Conservation (phyloP, 53 echinoderm and acorn worm species). For the Patiria pectinifera region DNA sequence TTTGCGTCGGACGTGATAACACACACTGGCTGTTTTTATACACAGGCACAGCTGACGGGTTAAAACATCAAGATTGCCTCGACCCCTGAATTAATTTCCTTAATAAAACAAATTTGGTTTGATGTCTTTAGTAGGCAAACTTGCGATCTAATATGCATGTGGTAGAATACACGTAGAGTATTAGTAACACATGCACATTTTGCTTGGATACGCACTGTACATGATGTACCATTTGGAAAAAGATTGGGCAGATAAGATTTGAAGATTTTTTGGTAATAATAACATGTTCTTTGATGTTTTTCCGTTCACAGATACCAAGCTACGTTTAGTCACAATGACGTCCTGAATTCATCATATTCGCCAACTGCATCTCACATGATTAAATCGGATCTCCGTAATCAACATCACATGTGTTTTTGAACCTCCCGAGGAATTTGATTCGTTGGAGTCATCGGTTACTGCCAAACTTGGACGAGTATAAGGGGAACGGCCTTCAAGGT, state of each 20-base stretch:
- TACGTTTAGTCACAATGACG: neutral
- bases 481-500: slow-evolving; percentile 29
- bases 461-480: slow-evolving; percentile 13
- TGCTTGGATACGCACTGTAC: too few species aligned
- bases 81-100: too few species aligned
- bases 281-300: neutral
- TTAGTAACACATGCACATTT: too few species aligned
- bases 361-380: neutral
- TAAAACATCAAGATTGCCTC: too few species aligned
- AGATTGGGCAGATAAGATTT: neutral
- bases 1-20: too few species aligned
- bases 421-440: neutral
- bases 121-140: too few species aligned
- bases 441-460: neutral
- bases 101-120: too few species aligned
- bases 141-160: too few species aligned
- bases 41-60: too few species aligned
- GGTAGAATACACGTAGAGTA: too few species aligned
- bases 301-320: neutral
- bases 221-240: too few species aligned
- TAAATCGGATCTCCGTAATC: neutral
- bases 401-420: neutral
- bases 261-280: neutral
- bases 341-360: neutral
- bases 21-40: too few species aligned